Evolutionary conservation across 2,888 invertebrate genomes (phyloP), one percentile per base, ranked within the genome.

Genomic region (Drosophila multiciliata): DNA sequence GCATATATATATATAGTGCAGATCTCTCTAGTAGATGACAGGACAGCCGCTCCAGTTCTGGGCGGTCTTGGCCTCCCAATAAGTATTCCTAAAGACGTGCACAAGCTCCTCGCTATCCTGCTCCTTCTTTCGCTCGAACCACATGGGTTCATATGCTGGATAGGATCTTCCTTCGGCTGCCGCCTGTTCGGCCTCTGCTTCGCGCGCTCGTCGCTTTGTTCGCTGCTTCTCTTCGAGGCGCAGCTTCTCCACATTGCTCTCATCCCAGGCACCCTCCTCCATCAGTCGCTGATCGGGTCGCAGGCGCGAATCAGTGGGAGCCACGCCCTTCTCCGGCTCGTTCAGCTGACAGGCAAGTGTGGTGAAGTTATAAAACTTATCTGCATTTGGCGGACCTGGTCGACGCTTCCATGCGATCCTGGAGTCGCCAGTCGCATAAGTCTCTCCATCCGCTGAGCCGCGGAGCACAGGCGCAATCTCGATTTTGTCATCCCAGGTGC

Each of bases 221-320:
- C 99, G 95, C 94, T 99, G 99, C 93, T 99, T 99, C 93, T 99
- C 99, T 93, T 99, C 99, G 26, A 99, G 94, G 1, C 96, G 94
- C 36, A 97, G 93, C 92, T 98, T 98, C 92, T 97, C 97, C 1
- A 94, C 92, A 93, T 99, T 99, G 69, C 98, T 98, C 77, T 96
- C 97, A 90, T 98, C 97, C 97, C 98, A 98, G 65, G 95, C 94
- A 3, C 98, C 98, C 74, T 97, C 95, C 93, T 99, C 99, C 99
- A 99, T 99, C 83, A 98, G 95, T 59, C 99, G 95, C 94, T 99
- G 99, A 95, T 99, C 99, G 66, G 99, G 99, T 66, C 99, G 95
- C 63, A 95, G 93, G 38, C 99, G 95, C 60, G 97, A 96, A 94
- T 99, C 99, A 0, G 99, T 99, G 17, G 99, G 99, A 58, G 99